Evolutionary conservation across 2,113 vertebrate species (phyloP).

Genomic region (Hippocampus zosterae): DNA sequence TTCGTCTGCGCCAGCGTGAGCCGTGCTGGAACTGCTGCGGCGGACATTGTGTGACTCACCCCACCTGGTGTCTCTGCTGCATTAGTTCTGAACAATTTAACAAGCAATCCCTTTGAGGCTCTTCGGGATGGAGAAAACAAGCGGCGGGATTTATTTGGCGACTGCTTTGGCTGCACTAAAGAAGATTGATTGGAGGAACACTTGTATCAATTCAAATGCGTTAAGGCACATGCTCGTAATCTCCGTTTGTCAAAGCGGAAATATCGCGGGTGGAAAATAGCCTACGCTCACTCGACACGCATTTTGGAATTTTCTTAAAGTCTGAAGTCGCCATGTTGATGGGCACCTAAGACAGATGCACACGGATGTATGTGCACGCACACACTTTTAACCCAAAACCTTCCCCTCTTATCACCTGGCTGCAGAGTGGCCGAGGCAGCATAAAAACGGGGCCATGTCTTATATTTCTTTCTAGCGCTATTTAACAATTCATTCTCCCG

Average conservation of each 20-base stretch:
- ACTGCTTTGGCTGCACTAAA: slow-evolving; percentile 18
- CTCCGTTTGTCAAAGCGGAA: slow-evolving; percentile 1
- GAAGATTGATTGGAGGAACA: slow-evolving; percentile 19
- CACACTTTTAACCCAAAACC: slow-evolving; percentile 28
- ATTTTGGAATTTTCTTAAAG: too few relatives aligned
- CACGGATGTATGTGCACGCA: not conserved
- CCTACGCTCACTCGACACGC: not conserved
- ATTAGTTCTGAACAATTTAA: slow-evolving; percentile 60
- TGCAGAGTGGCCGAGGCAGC: slow-evolving; percentile 65
- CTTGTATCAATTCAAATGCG: slow-evolving; percentile 4
- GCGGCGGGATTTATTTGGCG: slow-evolving; percentile 26
- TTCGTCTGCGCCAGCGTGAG: slow-evolving; percentile 7
- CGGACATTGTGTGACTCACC: slow-evolving; percentile 18
- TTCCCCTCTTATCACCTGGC: slow-evolving; percentile 68
- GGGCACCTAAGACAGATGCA: slow-evolving; percentile 4
- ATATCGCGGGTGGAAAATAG: not conserved
- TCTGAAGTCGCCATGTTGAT: slow-evolving; percentile 20
- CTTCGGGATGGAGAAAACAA: slow-evolving; percentile 29
- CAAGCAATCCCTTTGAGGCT: slow-evolving; percentile 33
- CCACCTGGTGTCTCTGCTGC: slow-evolving; percentile 42
- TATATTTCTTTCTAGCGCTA: slow-evolving; percentile 77
- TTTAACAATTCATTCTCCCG: slow-evolving; percentile 77
- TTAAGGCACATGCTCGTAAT: not conserved
- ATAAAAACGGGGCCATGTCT: slow-evolving; percentile 71
- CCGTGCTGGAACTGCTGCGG: slow-evolving; percentile 24